Conservation (phyloP, 2,113 vertebrate genomes). For the Prochilodus magdalenae region DNA sequence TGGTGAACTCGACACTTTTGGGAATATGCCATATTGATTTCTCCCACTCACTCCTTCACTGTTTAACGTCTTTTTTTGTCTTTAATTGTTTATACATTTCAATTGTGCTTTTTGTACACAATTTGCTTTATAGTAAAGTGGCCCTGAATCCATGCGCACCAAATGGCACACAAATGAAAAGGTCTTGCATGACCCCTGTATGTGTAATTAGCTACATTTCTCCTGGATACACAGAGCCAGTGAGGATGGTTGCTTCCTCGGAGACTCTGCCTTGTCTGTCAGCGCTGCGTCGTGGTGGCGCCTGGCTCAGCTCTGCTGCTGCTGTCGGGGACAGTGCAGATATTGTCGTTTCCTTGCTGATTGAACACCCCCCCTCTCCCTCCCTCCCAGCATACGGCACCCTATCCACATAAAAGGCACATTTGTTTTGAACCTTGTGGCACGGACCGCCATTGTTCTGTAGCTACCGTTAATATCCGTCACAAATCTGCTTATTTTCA, state of each 20-base stretch:
- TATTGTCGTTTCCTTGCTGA: slow-evolving; percentile 53
- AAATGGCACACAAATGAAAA: slow-evolving; percentile 5
- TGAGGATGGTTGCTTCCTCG: slow-evolving; percentile 30
- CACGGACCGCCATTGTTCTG: slow-evolving; percentile 70
- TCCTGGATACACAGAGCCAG: slow-evolving; percentile 3
- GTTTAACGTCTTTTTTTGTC: not conserved
- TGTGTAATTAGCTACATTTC: slow-evolving; percentile 21
- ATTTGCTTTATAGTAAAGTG: too few relatives aligned
- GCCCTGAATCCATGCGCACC: not conserved
- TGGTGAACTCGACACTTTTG: not conserved
- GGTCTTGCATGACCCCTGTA: not conserved
- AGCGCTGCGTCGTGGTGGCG: slow-evolving; percentile 44
- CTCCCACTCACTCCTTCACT: not conserved
- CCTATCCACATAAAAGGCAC: slow-evolving; percentile 55
- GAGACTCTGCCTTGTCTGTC: slow-evolving; percentile 43
- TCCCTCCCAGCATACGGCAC: slow-evolving; percentile 36
- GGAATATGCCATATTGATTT: not conserved
- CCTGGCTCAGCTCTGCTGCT: slow-evolving; percentile 41
- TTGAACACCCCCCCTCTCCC: slow-evolving; percentile 11
- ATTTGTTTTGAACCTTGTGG: slow-evolving; percentile 49
- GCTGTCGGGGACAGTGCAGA: slow-evolving; percentile 45
- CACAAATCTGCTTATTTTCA: slow-evolving; percentile 78
- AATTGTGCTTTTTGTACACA: not conserved
- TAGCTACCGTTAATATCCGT: slow-evolving; percentile 47
- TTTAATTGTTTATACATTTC: not conserved